A percentile compares a stretch with the other conserved stretches of the same genome.
Conservation (phyloP, 2,888 invertebrate species). For the Dysmachus trigonus region DNA sequence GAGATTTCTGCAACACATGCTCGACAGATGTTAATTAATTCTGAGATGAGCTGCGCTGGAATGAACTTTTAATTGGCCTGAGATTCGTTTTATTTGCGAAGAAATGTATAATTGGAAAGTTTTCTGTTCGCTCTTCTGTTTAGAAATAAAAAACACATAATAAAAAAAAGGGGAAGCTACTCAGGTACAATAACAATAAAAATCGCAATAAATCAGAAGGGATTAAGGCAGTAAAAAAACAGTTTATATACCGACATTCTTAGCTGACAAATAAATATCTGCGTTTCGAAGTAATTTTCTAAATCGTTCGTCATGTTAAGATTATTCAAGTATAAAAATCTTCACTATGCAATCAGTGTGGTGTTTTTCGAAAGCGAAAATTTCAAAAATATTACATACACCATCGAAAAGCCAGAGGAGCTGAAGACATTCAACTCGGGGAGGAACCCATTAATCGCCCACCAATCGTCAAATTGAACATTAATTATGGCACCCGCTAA, state of each 20-base stretch:
- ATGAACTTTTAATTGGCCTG: not conserved
- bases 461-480: constrained; percentile 50
- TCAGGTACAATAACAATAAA: constrained; percentile 1
- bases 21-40: constrained; percentile 11
- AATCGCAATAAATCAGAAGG: constrained; percentile 1
- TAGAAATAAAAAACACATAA: not conserved
- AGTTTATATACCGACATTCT: constrained; percentile 8
- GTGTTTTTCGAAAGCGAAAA: not conserved
- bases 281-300: not conserved
- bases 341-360: not conserved
- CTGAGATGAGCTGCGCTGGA: not conserved
- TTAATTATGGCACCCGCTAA: constrained; percentile 51
- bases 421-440: constrained; percentile 9
- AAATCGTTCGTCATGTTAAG: not conserved
- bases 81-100: not conserved
- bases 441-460: constrained; percentile 45
- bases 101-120: not conserved
- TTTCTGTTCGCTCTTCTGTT: not conserved
- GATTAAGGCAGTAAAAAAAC: not conserved
- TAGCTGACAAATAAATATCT: constrained; percentile 30
- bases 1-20: constrained; percentile 6
- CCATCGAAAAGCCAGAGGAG: not conserved
- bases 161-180: not conserved
- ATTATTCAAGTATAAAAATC: not conserved
- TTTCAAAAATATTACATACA: not conserved